Evolutionary conservation across 2,113 vertebrate species (phyloP), one percentile per base, ranked within the genome.

Genomic region (Saccopteryx bilineata): DNA sequence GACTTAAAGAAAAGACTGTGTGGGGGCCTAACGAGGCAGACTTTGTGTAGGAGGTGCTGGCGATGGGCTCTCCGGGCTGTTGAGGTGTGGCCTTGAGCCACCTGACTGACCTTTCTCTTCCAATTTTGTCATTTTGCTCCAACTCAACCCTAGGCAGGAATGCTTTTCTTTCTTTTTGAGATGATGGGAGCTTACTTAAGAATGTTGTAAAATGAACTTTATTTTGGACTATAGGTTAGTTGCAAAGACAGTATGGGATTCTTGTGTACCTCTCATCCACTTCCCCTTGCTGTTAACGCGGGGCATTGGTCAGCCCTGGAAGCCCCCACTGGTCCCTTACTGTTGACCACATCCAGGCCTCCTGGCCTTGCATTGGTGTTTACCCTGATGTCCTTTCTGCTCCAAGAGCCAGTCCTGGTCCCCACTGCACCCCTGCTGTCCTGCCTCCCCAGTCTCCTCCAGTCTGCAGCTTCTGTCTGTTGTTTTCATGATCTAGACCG

Each of bases 251-350:
- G 33, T 19, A 10, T 8, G 10, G n/a, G 52, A 14, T 46, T 82
- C 17, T 61, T 1, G 0, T 19, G 1, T 5, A 15, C 4, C 23
- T 23, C 5, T 18, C 18, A 10, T 33, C 5, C 21, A 11, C 23
- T 63, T 11, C 18, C 31, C 28, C 65, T 74, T 2, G 18, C 14
- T 13, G 23, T 52, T 46, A 3, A 31, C 1, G 0, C 15, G 23
- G 33, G 31, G 18, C 1, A 1, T 31, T 21, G 26, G n/a, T 74
- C 50, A 48, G 4, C 13, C 7, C 28, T 0, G 3, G 89, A 50
- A 46, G 18, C 76, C 21, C 56, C 17, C 19, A 10, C 2, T 5
- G 5, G 46, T 8, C 60, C 3, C 0, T 8, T 14, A 2, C 28
- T 33, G 17, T 5, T 19, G 18, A 48, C 54, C 8, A 39, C 14